These are phyloP conservation scores for Scrobipalpa atriplicella DNA, from an alignment of 2,888 invertebrate species.

Conservation along the genomic window DNA sequence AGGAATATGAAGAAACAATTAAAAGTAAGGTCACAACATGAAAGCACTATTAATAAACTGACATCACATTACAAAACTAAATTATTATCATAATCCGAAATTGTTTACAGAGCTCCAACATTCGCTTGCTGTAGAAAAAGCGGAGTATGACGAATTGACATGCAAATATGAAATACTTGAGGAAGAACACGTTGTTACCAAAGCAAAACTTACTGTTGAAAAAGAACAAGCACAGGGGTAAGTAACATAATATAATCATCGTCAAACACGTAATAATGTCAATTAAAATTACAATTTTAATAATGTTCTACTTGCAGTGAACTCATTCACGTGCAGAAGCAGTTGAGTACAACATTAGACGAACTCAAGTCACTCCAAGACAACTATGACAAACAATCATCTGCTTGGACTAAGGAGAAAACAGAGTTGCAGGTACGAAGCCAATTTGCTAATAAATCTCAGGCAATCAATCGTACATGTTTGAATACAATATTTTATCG, in stretches of 20 bases:
- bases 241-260: conserved; percentile 24
- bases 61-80: background rate
- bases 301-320: conserved; percentile 73
- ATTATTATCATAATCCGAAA: background rate
- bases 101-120: conserved; percentile 84
- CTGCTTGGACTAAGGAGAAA: conserved; percentile 89
- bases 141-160: conserved; percentile 91
- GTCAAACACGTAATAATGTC: background rate
- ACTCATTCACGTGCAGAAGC: conserved; percentile 83
- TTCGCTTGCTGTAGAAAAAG: conserved; percentile 85
- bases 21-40: conserved; percentile 82
- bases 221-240: conserved; percentile 90
- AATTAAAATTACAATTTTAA: background rate
- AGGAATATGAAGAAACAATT: conserved; percentile 85
- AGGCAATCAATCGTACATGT: background rate
- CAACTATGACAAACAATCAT: conserved; percentile 84
- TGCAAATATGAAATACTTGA: conserved; percentile 92
- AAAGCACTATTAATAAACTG: background rate
- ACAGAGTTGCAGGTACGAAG: conserved; percentile 84
- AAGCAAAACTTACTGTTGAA: conserved; percentile 91
- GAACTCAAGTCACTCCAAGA: conserved; percentile 86
- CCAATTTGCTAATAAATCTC: background rate
- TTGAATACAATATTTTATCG: background rate
- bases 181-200: conserved; percentile 92
- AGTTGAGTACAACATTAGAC: conserved; percentile 82